Base-by-base conservation (phyloP, 2,888 invertebrate genomes). In the Pristionchus arcanus region DNA sequence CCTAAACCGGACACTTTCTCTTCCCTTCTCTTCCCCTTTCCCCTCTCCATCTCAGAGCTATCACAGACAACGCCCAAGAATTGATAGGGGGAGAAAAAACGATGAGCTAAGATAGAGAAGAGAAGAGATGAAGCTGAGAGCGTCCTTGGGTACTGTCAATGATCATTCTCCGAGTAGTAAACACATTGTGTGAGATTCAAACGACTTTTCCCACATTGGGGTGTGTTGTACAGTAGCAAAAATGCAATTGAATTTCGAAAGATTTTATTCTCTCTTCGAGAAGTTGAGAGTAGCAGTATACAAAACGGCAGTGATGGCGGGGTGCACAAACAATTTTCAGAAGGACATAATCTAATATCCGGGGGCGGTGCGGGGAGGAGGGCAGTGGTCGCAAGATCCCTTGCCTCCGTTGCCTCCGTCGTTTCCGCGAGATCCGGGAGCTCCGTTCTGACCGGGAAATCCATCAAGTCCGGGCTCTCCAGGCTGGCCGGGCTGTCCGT, bases 361-460 rank as follows among this genome's bases (percentile, higher is more conserved):
- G 89, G 89, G 89, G 49, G 89, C 89, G 49, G 89, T 89, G 49
- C 89, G 89, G 89, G 89, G 89, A 83, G 89, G 89, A 19, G 89
- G 89, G 89, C 89, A 89, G 89, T 89, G 89, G 89, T 89, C 89
- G 89, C 89, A 89, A 89, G 89, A 77, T 81, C 89, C 89, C 89
- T 89, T 89, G 59, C 83, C 83, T 90, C 91, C 92, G 77, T 90
- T 90, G 90, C 90, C 91, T 90, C 92, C 92, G 81, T 91, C 90
- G 42, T 90, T 71, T 84, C 91, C 91, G 31, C 90, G 90, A 55
- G 81, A 19, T 86, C 91, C 91, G 77, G 90, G 90, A 21, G 59
- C 87, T 85, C 91, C 91, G 53, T 90, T 81, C 21, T 84, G 31
- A 34, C 91, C 91, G 49, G 91, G 91, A 21, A 59, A n/a, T 81